Conservation (phyloP, 2,113 vertebrate species). For the Hyperoodon ampullatus region DNA sequence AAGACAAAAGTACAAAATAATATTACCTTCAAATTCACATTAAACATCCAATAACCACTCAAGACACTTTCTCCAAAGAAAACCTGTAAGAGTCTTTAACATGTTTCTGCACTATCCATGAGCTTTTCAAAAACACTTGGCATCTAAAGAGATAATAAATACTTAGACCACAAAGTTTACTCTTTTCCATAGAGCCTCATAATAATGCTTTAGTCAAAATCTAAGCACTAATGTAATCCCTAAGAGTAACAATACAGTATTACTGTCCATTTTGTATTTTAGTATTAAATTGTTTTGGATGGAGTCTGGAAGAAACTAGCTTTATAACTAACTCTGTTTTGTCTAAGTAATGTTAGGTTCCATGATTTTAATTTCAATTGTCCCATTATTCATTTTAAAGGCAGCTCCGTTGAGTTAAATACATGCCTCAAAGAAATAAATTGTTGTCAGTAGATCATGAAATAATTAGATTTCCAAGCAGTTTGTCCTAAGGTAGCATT, state of each 20-base stretch:
- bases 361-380: slow-evolving; percentile 33
- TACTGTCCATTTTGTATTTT: not conserved
- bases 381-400: slow-evolving; percentile 14
- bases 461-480: slow-evolving; percentile 10
- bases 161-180: slow-evolving; percentile 12
- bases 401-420: not conserved
- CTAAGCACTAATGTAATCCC: not conserved
- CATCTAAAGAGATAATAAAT: slow-evolving; percentile 34
- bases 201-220: not conserved
- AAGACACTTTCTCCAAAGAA: slow-evolving; percentile 3
- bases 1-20: not conserved
- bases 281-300: not conserved
- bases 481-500: not conserved
- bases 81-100: not conserved
- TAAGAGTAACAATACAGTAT: not conserved
- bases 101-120: not conserved
- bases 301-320: not conserved
- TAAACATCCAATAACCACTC: not conserved
- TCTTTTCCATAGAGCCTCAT: not conserved
- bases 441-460: not conserved
- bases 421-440: not conserved
- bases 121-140: not conserved
- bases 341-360: not conserved
- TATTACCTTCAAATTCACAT: slow-evolving; percentile 6
- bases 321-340: slow-evolving; percentile 4